Conservation (phyloP, 2,797 vertebrate species). For the Psittacula derbiana region DNA sequence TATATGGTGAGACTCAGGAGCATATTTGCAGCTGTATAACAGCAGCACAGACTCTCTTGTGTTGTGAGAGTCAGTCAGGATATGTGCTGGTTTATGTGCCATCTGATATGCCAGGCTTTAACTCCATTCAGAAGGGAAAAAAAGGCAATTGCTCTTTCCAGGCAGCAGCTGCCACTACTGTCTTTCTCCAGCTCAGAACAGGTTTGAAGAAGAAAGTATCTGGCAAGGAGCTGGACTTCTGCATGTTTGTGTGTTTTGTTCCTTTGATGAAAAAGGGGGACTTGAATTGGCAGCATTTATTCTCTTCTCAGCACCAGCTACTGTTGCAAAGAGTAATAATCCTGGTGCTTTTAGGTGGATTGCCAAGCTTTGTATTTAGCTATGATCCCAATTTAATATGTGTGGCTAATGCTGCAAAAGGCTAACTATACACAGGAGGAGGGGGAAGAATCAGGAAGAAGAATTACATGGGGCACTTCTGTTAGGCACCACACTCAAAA, state of each 20-base stretch:
- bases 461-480: neutral
- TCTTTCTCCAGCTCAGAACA: neutral
- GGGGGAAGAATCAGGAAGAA: neutral
- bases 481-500: neutral
- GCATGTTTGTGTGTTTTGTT: neutral
- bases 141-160: neutral
- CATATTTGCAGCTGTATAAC: neutral
- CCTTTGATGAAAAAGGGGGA: neutral
- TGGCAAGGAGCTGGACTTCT: neutral
- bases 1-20: neutral
- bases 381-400: neutral
- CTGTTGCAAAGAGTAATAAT: neutral
- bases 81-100: neutral
- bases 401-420: neutral
- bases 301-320: neutral
- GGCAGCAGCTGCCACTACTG: neutral
- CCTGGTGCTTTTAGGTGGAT: neutral
- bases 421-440: neutral
- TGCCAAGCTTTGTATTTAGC: neutral
- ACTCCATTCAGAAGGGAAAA: neutral
- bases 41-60: neutral
- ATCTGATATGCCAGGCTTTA: neutral
- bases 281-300: neutral
- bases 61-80: neutral
- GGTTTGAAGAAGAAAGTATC: neutral